phyloP scores from a whole-genome alignment of 2,888 invertebrate genomes.

The Cecidostiba fungosa region DNA sequence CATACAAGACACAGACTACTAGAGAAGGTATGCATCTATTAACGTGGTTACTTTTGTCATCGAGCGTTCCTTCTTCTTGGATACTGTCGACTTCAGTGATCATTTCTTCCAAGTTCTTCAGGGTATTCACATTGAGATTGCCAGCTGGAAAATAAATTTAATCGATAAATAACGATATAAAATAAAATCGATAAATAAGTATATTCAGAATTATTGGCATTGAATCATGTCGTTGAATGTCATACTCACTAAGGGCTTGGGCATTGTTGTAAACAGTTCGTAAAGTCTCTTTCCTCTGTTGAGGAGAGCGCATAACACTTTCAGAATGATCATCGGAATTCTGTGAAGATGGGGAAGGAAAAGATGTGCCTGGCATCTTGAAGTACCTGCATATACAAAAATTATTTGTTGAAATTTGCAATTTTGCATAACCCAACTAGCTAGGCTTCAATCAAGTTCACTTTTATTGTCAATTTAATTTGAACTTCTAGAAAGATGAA shows the following conservation, averaged over 20 bases:
- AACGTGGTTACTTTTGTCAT: slow-evolving; percentile 72
- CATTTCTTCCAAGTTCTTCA: slow-evolving; percentile 68
- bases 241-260: slow-evolving; percentile 69
- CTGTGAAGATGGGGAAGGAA: slow-evolving; percentile 21
- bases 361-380: slow-evolving; percentile 17
- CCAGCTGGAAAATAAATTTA: slow-evolving; percentile 69
- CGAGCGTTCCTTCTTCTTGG: slow-evolving; percentile 67
- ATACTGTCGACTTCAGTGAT: slow-evolving; percentile 72
- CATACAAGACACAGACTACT: background rate
- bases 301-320: slow-evolving; percentile 64
- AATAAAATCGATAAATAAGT: too few relatives aligned
- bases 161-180: background rate
- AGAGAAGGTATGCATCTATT: background rate
- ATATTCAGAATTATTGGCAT: background rate
- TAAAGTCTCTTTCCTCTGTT: slow-evolving; percentile 69
- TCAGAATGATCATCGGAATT: slow-evolving; percentile 19
- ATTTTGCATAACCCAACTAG: slow-evolving; percentile 5
- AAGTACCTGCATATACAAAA: too few relatives aligned
- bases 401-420: background rate
- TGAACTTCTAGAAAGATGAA: too few relatives aligned
- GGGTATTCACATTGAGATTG: slow-evolving; percentile 65
- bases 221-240: background rate
- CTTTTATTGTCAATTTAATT: too few relatives aligned
- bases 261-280: slow-evolving; percentile 66
- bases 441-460: too few relatives aligned